Evolutionary conservation across 2,888 invertebrate genomes (phyloP).

Genomic region (Spilosoma lubricipeda): DNA sequence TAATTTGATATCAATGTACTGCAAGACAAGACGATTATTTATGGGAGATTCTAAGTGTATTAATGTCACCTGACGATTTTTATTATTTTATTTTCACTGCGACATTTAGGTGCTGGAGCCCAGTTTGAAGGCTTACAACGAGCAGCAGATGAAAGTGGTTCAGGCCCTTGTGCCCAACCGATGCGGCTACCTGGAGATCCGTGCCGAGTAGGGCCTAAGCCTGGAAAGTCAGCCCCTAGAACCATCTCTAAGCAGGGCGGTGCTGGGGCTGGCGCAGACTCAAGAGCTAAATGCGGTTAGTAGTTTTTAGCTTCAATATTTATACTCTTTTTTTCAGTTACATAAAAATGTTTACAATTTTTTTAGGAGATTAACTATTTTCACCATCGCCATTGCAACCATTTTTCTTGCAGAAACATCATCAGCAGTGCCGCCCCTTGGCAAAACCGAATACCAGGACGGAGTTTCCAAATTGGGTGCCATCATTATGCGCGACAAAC

Average conservation of each 20-base stretch:
- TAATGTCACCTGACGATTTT: neutral
- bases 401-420: slow-evolving; percentile 68
- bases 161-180: slow-evolving; percentile 85
- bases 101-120: slow-evolving; percentile 78
- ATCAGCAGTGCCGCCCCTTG: slow-evolving; percentile 77
- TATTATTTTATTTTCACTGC: neutral
- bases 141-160: slow-evolving; percentile 84
- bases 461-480: slow-evolving; percentile 87
- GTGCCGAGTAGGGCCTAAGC: slow-evolving; percentile 83
- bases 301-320: neutral
- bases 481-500: slow-evolving; percentile 86
- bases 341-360: too few species aligned
- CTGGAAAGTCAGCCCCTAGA: slow-evolving; percentile 65
- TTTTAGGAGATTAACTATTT: too few species aligned
- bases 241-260: slow-evolving; percentile 76
- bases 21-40: neutral
- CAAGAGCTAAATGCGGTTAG: slow-evolving; percentile 76
- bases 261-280: slow-evolving; percentile 58
- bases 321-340: too few species aligned
- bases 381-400: neutral
- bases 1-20: neutral
- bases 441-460: slow-evolving; percentile 88
- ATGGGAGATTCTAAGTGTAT: neutral
- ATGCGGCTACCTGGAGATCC: slow-evolving; percentile 86
- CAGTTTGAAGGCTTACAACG: slow-evolving; percentile 86